These are phyloP conservation scores for Clinocottus analis DNA, from an alignment of 2,113 vertebrate genomes.

Conservation along the genomic window DNA sequence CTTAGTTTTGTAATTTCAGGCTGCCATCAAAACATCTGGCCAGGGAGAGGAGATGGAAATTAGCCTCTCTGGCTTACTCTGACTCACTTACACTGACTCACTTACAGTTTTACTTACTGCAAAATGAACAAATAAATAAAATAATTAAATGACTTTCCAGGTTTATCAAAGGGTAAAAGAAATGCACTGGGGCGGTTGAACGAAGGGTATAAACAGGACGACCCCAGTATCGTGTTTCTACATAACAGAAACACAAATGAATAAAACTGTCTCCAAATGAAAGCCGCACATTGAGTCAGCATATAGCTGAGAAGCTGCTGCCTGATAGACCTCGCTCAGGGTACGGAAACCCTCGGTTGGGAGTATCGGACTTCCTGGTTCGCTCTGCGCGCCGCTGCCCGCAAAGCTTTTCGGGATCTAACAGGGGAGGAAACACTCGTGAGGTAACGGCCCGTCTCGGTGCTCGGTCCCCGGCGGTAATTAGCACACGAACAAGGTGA, in stretches of 20 bases:
- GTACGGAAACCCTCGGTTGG: rapidly evolving
- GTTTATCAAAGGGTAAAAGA: neutral
- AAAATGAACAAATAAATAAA: too few species aligned
- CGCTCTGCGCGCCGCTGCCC: conserved; percentile 19
- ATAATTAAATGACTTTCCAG: neutral
- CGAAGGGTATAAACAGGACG: neutral
- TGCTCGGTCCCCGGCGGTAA: neutral
- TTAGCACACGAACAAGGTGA: neutral
- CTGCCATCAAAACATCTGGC: too few species aligned
- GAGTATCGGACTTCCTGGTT: conserved; percentile 71
- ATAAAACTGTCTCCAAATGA: neutral
- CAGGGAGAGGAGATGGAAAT: too few species aligned
- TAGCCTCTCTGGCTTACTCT: too few species aligned
- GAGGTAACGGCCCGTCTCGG: neutral
- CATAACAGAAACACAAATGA: neutral
- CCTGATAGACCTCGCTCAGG: conserved; percentile 54
- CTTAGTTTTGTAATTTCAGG: too few species aligned
- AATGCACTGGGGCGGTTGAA: neutral
- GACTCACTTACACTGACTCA: too few species aligned
- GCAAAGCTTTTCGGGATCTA: conserved; percentile 27
- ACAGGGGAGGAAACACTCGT: neutral
- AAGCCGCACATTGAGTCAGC: neutral
- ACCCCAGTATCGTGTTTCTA: too few species aligned
- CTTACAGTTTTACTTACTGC: too few species aligned
- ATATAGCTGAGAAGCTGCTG: neutral